Evolutionary conservation across 2,113 vertebrate genomes (phyloP).

Genomic region (Xenopus borealis): DNA sequence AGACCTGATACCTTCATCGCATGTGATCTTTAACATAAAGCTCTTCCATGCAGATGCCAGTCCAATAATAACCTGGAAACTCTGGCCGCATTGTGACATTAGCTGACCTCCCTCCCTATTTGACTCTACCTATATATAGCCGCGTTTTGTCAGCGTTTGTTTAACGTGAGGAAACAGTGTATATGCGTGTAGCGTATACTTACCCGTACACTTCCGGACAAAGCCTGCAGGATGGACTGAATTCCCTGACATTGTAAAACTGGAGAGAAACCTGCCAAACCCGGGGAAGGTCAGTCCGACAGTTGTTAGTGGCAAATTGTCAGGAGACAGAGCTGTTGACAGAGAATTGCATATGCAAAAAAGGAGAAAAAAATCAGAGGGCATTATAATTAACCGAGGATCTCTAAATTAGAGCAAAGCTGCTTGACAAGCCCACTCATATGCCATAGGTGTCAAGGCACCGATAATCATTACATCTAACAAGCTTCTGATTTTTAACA

Average conservation of each 20-base stretch:
- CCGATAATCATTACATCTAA: conserved; percentile 71
- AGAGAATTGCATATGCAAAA: conserved; percentile 61
- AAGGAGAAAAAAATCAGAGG: conserved; percentile 58
- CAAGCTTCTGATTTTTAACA: conserved; percentile 67
- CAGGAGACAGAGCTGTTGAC: conserved; percentile 66
- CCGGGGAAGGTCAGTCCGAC: conserved; percentile 58
- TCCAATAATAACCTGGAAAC: conserved; percentile 46
- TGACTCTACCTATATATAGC: conserved; percentile 56
- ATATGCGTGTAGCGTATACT: conserved; percentile 56
- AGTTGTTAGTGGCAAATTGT: conserved; percentile 64
- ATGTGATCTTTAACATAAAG: conserved; percentile 43
- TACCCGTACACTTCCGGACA: conserved; percentile 61
- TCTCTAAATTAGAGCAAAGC: conserved; percentile 68
- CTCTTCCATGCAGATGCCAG: conserved; percentile 36
- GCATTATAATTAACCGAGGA: conserved; percentile 77
- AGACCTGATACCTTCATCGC: conserved; percentile 33
- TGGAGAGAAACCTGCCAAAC: conserved; percentile 58
- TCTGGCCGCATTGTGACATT: conserved; percentile 37
- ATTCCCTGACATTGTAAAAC: conserved; percentile 55
- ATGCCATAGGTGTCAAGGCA: conserved; percentile 62
- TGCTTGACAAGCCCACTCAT: conserved; percentile 59
- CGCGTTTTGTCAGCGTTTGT: conserved; percentile 52
- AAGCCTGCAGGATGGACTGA: conserved; percentile 51
- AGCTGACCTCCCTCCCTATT: conserved; percentile 42
- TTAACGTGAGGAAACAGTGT: conserved; percentile 50